phyloP scores from a whole-genome alignment of 2,113 vertebrate species.

The Rhinoderma darwinii region DNA sequence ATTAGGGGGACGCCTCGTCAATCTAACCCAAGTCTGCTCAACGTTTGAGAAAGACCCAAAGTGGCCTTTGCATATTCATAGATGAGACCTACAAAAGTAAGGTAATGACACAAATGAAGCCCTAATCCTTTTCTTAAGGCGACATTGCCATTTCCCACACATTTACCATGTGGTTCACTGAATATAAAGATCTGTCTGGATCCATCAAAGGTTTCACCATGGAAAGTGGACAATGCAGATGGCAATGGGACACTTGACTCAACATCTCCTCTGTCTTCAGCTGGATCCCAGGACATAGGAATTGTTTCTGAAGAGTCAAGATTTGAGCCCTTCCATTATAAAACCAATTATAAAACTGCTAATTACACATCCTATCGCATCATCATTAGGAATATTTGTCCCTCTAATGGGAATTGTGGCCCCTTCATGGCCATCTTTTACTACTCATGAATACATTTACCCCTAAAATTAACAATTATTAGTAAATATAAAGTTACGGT shows the following conservation, averaged over 20 bases:
- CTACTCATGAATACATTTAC: too few species aligned
- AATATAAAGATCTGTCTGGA: not conserved
- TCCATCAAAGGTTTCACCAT: not conserved
- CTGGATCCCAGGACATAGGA: not conserved
- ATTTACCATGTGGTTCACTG: not conserved
- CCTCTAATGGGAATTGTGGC: not conserved
- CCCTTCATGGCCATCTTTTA: not conserved
- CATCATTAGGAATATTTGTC: not conserved
- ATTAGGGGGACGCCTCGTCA: not conserved
- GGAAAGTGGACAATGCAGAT: not conserved
- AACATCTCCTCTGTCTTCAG: not conserved
- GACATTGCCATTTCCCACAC: not conserved
- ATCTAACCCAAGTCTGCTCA: not conserved
- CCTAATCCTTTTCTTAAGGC: not conserved
- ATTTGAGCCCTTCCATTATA: not conserved
- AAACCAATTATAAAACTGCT: not conserved
- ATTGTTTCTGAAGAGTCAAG: not conserved
- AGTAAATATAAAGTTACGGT: too few species aligned
- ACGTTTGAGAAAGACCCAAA: not conserved
- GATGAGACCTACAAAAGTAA: not conserved
- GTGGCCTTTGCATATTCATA: constrained; percentile 50
- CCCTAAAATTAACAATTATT: not conserved
- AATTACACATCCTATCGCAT: not conserved
- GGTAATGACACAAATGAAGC: constrained; percentile 16
- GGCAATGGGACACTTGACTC: not conserved